Evolutionary conservation across 2,113 vertebrate species (phyloP), one percentile per base, ranked within the genome.

Genomic region (Edolisoma coerulescens): DNA sequence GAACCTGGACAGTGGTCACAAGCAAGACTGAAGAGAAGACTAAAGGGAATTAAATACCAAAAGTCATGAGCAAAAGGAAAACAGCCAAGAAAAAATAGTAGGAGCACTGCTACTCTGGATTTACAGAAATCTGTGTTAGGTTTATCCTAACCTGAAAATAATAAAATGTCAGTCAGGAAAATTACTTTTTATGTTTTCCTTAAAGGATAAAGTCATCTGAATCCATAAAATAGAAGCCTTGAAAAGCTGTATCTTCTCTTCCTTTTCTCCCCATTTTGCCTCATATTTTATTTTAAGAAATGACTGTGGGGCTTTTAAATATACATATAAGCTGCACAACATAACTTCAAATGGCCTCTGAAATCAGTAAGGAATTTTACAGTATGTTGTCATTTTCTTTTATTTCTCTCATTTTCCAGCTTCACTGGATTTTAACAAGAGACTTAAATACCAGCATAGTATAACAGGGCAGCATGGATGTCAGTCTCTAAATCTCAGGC

Each of bases 341-440:
- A 39, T 84, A 81, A 89, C 78, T 83, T 93, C 78, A 91, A 77
- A 85, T 68, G 19, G 49, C 16, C 32, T 92, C 78, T 90, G 73
- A 91, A 95, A 94, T 87, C 71, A 86, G 74, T 35, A 47, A 94
- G 49, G 39, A 92, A 84, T 90, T 92, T 74, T 87, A 91, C 26
- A 90, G 19, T 64, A 35, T 77, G 57, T 79, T 83, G 65, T 84
- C 21, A 73, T 95, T 91, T 91, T 85, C 53, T 93, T 89, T 93
- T 80, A 89, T 95, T 87, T 96, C 65, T 69, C 67, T 91, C 63
- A 47, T 89, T 74, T 91, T 90, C 39, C 63, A 81, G 18, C 44
- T 95, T 97, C 69, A 73, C n/a, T 79, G 61, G 52, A 88, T 97
- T 92, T 96, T 95, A 96, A 78, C 71, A 93, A 90, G 37, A 74